Evolutionary conservation across 2,888 invertebrate genomes (phyloP), one percentile per base, ranked within the genome.

Genomic region (Mythimna impura): DNA sequence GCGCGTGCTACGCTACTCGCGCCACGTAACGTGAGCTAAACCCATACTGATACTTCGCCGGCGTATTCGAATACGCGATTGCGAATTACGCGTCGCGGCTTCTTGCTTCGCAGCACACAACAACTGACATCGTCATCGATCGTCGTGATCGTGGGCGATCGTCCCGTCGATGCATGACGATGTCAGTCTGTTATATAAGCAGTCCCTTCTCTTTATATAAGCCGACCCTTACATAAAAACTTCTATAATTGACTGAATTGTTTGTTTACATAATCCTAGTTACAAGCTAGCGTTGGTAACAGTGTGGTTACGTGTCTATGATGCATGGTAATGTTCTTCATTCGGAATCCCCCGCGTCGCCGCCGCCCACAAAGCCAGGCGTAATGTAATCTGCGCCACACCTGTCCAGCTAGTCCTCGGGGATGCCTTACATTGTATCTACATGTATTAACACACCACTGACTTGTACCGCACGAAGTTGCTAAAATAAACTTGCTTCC

Each of bases 331-430:
- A 72, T 78, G 66, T 47, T 60, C 36, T 78, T 65, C 66, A 50
- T 67, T 71, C 20, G 30, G 25, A 40, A 7, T 78, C 72, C 72
- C 61, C 30, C 3, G 60, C 10, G 68, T 58, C n/a, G 20, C 20
- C 34, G 4, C 2, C 25, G 60, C 30, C 25, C 43, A 72, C 83
- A 73, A 74, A 78, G 67, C 66, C 64, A 60, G 60, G 25, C 63
- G 68, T 76, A 82, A 79, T 73, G 71, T 71, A 82, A 83, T 83
- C 71, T 62, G 80, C 54, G 72, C 70, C 67, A 54, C 75, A 66
- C 71, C 73, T 64, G 78, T 71, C 70, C 73, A 30, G 47, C 25
- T 30, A 9, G 66, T 52, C 73, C 82, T 40, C 55, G 9, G 82
- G 82, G 78, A 52, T 10, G 36, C 22, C 50, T 50, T 22, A 64